phyloP scores from a whole-genome alignment of 2,888 invertebrate species.

The Amiota communis region DNA sequence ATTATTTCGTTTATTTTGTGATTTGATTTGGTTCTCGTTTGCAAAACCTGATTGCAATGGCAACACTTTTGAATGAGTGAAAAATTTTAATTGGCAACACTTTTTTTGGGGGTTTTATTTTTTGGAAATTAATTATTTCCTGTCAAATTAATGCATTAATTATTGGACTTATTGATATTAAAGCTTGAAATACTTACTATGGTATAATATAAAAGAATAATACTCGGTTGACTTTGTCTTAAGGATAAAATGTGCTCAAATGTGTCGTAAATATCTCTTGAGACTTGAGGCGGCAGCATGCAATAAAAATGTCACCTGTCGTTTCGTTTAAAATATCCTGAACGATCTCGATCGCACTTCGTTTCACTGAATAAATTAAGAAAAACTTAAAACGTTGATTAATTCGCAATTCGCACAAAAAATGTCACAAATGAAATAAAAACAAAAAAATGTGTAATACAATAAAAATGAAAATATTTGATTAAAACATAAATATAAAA shows the following conservation, averaged over 20 bases:
- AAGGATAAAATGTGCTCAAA: neutral
- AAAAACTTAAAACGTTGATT: constrained; percentile 47
- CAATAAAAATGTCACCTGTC: constrained; percentile 58
- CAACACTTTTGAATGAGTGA: constrained; percentile 54
- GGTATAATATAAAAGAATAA: neutral
- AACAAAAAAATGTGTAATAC: neutral
- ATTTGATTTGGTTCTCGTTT: constrained; percentile 20
- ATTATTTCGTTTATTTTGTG: constrained; percentile 59
- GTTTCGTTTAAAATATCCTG: constrained; percentile 17
- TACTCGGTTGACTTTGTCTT: neutral
- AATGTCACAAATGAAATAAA: neutral
- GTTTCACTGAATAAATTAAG: constrained; percentile 60
- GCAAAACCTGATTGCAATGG: constrained; percentile 1
- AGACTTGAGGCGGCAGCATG: constrained; percentile 6
- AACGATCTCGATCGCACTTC: constrained; percentile 46
- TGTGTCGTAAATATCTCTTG: neutral
- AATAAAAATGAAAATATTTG: constrained; percentile 13
- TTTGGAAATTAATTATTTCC: constrained; percentile 63
- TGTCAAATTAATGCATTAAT: constrained; percentile 62
- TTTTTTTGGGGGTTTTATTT: neutral
- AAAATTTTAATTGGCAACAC: constrained; percentile 60
- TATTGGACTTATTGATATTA: constrained; percentile 28
- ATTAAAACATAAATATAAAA: constrained; percentile 31
- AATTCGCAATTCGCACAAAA: constrained; percentile 56
- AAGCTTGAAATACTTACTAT: neutral